phyloP scores from a whole-genome alignment of 2,797 vertebrate genomes.

The Sarcoramphus papa region DNA sequence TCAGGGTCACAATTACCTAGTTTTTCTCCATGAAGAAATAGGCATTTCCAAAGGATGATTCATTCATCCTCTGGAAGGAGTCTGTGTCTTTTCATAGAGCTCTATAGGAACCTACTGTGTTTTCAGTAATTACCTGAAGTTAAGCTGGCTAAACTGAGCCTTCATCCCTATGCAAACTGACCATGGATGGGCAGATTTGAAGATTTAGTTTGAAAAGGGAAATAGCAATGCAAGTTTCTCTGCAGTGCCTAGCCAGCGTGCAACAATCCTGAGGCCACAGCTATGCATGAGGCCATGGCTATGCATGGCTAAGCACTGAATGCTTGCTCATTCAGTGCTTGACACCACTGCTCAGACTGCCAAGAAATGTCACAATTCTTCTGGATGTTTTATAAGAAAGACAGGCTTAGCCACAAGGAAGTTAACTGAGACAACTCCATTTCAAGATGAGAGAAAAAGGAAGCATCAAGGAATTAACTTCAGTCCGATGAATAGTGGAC shows the following conservation, averaged over 20 bases:
- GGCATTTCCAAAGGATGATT: neutral
- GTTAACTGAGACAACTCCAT: neutral
- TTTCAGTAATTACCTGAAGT: neutral
- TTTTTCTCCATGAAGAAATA: neutral
- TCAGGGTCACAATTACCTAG: neutral
- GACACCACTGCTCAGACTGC: slow-evolving; percentile 8
- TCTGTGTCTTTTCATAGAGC: neutral
- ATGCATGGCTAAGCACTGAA: slow-evolving; percentile 25
- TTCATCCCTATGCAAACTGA: neutral
- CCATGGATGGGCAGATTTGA: neutral
- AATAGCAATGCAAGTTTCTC: neutral
- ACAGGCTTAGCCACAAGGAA: slow-evolving; percentile 11
- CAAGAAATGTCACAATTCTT: neutral
- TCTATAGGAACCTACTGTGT: neutral
- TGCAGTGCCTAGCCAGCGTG: neutral
- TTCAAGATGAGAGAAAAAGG: neutral
- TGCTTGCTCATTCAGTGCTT: neutral
- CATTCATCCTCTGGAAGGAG: neutral
- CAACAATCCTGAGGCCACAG: neutral
- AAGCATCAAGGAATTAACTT: neutral
- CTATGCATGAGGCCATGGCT: neutral
- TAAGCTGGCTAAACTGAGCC: neutral
- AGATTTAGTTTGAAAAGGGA: slow-evolving; percentile 1
- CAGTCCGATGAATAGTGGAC: neutral
- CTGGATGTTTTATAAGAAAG: neutral